These are phyloP conservation scores for Cyphomyrus discorhynchus DNA, from an alignment of 2,113 vertebrate species.

Conservation along the genomic window DNA sequence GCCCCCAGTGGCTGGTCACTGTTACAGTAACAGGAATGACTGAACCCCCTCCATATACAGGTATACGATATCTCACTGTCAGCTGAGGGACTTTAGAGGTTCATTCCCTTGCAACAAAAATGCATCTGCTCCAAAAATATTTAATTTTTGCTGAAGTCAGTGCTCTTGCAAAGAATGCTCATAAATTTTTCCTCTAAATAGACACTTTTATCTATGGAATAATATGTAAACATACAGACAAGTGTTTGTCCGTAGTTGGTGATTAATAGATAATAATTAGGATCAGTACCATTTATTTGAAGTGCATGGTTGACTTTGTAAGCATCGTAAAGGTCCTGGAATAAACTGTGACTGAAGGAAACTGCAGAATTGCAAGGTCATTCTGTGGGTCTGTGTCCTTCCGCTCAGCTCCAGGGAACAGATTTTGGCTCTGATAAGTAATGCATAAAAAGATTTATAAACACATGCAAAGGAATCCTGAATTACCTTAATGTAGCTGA, in stretches of 20 bases:
- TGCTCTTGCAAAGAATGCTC: neutral
- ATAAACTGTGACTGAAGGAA: neutral
- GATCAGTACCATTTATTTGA: neutral
- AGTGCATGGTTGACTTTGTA: neutral
- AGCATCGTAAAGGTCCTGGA: neutral
- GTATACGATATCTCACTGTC: neutral
- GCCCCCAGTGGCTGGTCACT: neutral
- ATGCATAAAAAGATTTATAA: slow-evolving; percentile 1
- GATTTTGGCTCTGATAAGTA: neutral
- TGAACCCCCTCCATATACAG: neutral
- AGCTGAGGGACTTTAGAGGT: neutral
- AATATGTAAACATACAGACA: neutral
- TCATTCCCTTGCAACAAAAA: neutral
- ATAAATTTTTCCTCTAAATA: neutral
- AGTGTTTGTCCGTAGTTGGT: neutral
- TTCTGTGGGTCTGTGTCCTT: neutral
- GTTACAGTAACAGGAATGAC: neutral
- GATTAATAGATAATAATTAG: neutral
- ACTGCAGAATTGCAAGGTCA: neutral
- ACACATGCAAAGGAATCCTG: neutral
- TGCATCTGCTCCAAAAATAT: neutral
- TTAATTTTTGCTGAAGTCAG: neutral
- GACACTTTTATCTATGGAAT: neutral
- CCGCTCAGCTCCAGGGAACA: neutral
- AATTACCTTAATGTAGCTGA: neutral